These are phyloP conservation scores for Anolis sagrei DNA, from an alignment of 2,113 vertebrate genomes.

Conservation along the genomic window DNA sequence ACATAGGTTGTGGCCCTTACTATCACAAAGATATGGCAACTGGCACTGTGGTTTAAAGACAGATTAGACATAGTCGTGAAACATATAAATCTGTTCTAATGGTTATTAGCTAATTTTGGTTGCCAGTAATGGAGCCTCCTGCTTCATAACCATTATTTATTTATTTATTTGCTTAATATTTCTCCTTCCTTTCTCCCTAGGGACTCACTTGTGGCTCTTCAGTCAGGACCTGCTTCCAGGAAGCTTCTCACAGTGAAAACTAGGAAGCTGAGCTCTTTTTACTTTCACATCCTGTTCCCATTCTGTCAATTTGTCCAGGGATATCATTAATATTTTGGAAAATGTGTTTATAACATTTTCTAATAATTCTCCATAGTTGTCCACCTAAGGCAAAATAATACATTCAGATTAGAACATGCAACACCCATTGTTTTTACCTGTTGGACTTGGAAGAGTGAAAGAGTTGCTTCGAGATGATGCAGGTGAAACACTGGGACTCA, in stretches of 20 bases:
- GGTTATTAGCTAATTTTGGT: not conserved
- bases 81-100: not conserved
- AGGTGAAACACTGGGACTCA: constrained; percentile 82
- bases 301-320: not conserved
- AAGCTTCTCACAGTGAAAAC: not conserved
- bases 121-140: not conserved
- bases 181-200: too few species aligned
- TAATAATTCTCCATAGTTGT: not conserved
- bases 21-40: not conserved
- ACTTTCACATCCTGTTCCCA: not conserved
- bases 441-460: constrained; percentile 71
- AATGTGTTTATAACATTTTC: not conserved
- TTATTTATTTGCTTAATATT: too few species aligned
- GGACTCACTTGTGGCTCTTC: not conserved
- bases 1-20: not conserved
- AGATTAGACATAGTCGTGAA: not conserved
- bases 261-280: not conserved
- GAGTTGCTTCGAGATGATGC: constrained; percentile 82
- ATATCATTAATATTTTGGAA: not conserved
- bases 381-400: not conserved
- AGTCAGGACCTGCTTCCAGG: not conserved
- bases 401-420: not conserved
- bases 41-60: not conserved
- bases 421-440: constrained; percentile 70
- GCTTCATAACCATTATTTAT: not conserved